These are phyloP conservation scores for Uropetala carovei DNA, from an alignment of 2,888 invertebrate genomes.

Conservation along the genomic window DNA sequence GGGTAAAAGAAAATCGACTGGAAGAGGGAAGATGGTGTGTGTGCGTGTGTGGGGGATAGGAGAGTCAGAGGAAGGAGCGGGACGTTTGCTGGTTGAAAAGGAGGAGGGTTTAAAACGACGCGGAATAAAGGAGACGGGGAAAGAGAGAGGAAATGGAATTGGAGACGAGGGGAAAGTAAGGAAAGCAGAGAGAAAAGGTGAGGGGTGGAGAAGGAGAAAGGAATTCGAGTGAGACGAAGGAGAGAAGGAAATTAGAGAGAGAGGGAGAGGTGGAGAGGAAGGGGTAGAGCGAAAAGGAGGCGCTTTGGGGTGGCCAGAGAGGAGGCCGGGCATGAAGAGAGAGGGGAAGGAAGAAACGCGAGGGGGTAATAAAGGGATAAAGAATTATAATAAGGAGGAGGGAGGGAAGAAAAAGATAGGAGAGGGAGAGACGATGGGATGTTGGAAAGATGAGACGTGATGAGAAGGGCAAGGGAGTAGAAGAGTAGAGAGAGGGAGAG, in stretches of 20 bases:
- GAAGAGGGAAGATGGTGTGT: neutral
- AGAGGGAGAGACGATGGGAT: neutral
- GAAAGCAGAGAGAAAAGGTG: neutral
- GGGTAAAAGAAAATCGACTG: neutral
- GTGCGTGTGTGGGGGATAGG: neutral
- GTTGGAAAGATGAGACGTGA: neutral
- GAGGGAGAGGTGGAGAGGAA: neutral
- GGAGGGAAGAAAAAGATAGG: neutral
- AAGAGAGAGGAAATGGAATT: neutral
- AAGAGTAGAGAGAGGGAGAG: neutral
- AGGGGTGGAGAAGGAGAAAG: neutral
- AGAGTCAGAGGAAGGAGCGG: neutral
- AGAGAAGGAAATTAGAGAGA: neutral
- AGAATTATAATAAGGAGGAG: neutral
- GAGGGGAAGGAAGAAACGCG: neutral
- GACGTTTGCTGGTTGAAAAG: neutral
- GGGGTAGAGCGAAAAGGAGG: neutral
- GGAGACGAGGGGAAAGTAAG: neutral
- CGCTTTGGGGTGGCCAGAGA: too few relatives aligned
- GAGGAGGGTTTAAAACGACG: conserved; percentile 22
- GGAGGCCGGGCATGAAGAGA: neutral
- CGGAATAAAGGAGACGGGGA: neutral
- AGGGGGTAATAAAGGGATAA: neutral
- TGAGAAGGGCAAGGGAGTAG: neutral
- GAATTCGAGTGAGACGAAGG: neutral